Base-by-base conservation (phyloP, 1,140 invertebrate species). In the Drosophila bifasciata region DNA sequence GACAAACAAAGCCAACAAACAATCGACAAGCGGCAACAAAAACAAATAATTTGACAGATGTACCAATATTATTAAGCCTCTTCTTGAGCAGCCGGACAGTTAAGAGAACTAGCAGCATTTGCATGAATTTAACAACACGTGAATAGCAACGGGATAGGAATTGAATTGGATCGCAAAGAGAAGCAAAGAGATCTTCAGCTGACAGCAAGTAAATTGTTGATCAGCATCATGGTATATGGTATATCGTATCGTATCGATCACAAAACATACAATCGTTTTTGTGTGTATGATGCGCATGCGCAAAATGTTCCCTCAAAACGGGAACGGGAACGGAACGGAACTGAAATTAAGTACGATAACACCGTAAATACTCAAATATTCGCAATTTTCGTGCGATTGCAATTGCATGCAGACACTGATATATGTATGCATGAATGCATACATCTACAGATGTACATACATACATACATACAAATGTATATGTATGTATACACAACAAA, bases 1-100 rank as follows among this genome's bases (percentile, higher is more conserved):
- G 64, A 72, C 51, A 73, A 64, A 62, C 21, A 63, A 62, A 40
- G 8, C 59, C 11, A 49, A 50, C 36, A 46, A 48, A 79, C 62
- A 74, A 80, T 76, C 60, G 57, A 43, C 25, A 43, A 58, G 21
- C 51, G 43, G 39, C 53, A 79, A 63, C 45, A 64, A 53, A 70
- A 59, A 52, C 36, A 28, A 75, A 64, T 49, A 58, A 51, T 23
- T 53, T 45, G 66, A 66, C 66, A 61, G 45, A 44, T 76, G 43
- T 51, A 52, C 39, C 52, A 64, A 62, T 62, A 62, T 57, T 52
- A 72, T 61, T 67, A 62, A 39, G n/a, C 5, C 23, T 36, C 32
- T 36, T 39, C 9, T 25, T 21, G 15, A 19, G 23, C 16, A 44
- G 1, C 21, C 41, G 41, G 32, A 40, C 21, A 15, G n/a, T 45